Conservation (phyloP, 2,797 vertebrate species). For the Arremon brunneinucha region DNA sequence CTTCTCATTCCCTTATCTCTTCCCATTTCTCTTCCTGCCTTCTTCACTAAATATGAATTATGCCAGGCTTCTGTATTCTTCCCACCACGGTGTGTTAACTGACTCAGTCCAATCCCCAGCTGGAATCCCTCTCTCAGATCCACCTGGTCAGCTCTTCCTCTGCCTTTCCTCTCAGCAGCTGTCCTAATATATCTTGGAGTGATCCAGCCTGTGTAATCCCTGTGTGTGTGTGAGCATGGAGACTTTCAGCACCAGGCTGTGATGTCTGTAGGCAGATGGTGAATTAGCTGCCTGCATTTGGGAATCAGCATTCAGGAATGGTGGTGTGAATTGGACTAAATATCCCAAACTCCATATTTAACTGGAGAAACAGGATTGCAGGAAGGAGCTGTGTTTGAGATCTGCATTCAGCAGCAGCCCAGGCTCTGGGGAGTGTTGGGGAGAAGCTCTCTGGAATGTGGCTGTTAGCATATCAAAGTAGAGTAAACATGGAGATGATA, state of each 20-base stretch:
- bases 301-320: background rate
- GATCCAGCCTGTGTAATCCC: background rate
- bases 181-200: background rate
- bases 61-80: background rate
- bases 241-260: background rate
- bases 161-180: background rate
- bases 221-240: background rate
- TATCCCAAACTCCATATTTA: background rate
- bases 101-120: background rate
- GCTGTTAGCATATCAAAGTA: constrained; percentile 51
- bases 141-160: background rate
- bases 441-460: constrained; percentile 34
- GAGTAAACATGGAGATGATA: constrained; percentile 58
- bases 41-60: background rate
- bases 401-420: background rate
- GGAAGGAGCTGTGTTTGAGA: background rate
- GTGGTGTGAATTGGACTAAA: background rate
- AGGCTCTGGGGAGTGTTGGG: background rate
- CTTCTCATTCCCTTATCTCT: background rate
- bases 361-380: background rate
- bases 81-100: background rate
- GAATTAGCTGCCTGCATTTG: background rate
- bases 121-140: background rate
- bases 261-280: background rate
- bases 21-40: background rate